These are phyloP conservation scores for Orycteropus afer DNA, from an alignment of 2,113 vertebrate species.

Conservation along the genomic window DNA sequence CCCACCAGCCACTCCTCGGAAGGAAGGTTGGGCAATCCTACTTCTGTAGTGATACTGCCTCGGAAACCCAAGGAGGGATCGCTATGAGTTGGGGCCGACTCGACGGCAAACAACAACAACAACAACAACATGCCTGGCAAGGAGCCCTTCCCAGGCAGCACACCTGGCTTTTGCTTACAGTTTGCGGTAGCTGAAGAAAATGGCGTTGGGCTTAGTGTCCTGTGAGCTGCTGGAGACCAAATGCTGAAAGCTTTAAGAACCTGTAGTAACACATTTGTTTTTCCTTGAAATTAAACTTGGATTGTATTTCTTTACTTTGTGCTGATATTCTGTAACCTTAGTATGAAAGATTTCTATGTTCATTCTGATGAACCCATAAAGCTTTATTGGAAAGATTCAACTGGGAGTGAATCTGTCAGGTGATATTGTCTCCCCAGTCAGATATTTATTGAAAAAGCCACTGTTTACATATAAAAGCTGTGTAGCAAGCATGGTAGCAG, in stretches of 20 bases:
- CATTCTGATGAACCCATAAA: neutral
- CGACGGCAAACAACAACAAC: no score
- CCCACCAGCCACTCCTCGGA: no score
- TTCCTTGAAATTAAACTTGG: constrained; percentile 28
- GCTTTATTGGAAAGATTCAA: neutral
- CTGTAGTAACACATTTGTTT: neutral
- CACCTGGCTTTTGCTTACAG: neutral
- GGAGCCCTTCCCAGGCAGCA: neutral
- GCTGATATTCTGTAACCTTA: neutral
- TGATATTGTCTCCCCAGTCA: neutral
- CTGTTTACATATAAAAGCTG: neutral
- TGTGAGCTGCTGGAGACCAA: neutral
- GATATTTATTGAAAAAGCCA: constrained; percentile 34
- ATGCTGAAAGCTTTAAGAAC: neutral
- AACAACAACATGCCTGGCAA: no score
- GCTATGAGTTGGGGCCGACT: no score
- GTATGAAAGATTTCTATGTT: neutral
- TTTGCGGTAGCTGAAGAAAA: neutral
- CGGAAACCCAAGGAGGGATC: no score
- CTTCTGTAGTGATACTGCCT: no score
- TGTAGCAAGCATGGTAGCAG: neutral
- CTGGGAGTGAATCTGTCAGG: neutral
- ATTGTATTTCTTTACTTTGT: constrained; percentile 21
- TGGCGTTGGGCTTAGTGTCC: neutral
- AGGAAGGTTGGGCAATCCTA: no score